These are phyloP conservation scores for Phaenicophaeus curvirostris DNA, from an alignment of 2,797 vertebrate genomes.

Conservation along the genomic window DNA sequence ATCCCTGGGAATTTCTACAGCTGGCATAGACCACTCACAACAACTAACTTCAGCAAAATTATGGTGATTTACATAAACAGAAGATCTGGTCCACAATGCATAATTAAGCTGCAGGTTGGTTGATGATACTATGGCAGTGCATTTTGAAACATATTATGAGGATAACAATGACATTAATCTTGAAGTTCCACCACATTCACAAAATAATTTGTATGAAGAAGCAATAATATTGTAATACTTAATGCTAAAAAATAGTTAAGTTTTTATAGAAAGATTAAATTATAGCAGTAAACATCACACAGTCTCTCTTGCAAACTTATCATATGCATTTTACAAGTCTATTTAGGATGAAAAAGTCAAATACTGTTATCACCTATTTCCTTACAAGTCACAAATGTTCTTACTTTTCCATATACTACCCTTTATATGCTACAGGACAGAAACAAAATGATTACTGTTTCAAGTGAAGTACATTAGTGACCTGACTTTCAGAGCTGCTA, in stretches of 20 bases:
- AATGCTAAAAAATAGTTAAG: not conserved
- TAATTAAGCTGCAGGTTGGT: not conserved
- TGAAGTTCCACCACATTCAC: not conserved
- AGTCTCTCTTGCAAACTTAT: not conserved
- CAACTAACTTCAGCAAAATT: conserved; percentile 44
- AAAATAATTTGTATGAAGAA: not conserved
- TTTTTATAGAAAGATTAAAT: not conserved
- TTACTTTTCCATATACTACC: not conserved
- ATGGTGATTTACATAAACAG: conserved; percentile 6
- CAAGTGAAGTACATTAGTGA: not conserved
- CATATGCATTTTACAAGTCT: not conserved
- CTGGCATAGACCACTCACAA: not conserved
- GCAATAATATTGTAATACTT: not conserved
- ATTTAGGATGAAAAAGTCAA: not conserved
- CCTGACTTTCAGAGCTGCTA: not conserved
- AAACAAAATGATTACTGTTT: not conserved
- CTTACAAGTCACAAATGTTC: not conserved
- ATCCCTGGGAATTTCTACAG: conserved; percentile 24
- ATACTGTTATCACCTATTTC: not conserved
- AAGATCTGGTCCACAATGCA: not conserved
- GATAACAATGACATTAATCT: not conserved
- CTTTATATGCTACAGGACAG: not conserved
- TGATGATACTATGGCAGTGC: not conserved
- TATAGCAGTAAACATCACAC: not conserved
- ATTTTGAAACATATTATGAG: not conserved